Evolutionary conservation across 2,113 vertebrate genomes (phyloP).

Genomic region (Toxotes chatareus): DNA sequence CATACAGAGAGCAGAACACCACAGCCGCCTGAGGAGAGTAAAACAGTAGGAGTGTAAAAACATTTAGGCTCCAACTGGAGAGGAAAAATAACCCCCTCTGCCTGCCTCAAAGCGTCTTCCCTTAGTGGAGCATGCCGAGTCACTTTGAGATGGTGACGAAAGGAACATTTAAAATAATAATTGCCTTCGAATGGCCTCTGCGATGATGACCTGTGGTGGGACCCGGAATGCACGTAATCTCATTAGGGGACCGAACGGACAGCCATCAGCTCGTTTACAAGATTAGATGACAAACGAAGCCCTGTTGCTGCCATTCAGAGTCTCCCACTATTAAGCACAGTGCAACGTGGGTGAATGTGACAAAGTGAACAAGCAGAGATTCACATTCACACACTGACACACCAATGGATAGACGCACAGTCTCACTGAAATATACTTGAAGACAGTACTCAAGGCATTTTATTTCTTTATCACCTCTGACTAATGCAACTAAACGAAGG

Average conservation of each 20-base stretch:
- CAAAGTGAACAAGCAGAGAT: slow-evolving; percentile 24
- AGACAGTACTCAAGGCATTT: not conserved
- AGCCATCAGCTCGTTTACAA: slow-evolving; percentile 85
- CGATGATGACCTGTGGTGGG: slow-evolving; percentile 82
- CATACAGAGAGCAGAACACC: slow-evolving; percentile 24
- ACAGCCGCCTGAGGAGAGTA: slow-evolving; percentile 26
- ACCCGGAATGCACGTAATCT: slow-evolving; percentile 86
- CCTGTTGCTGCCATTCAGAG: slow-evolving; percentile 67
- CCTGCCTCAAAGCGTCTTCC: slow-evolving; percentile 40
- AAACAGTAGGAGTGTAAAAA: slow-evolving; percentile 58
- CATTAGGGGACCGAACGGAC: slow-evolving; percentile 81
- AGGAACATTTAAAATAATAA: slow-evolving; percentile 81
- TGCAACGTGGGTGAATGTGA: slow-evolving; percentile 44
- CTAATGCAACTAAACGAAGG: not conserved
- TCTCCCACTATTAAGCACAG: slow-evolving; percentile 80
- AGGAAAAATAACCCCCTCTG: slow-evolving; percentile 36
- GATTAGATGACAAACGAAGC: slow-evolving; percentile 84
- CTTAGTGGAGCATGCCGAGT: slow-evolving; percentile 56
- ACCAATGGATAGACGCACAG: not conserved
- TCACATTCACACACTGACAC: slow-evolving; percentile 9
- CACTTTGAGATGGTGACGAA: slow-evolving; percentile 56
- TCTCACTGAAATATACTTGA: not conserved
- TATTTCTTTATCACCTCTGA: not conserved
- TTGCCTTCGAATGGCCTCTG: slow-evolving; percentile 79
- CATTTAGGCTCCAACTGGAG: slow-evolving; percentile 40